Evolutionary conservation across 2,797 vertebrate species (phyloP).

Genomic region (Gallinago nigripennis): DNA sequence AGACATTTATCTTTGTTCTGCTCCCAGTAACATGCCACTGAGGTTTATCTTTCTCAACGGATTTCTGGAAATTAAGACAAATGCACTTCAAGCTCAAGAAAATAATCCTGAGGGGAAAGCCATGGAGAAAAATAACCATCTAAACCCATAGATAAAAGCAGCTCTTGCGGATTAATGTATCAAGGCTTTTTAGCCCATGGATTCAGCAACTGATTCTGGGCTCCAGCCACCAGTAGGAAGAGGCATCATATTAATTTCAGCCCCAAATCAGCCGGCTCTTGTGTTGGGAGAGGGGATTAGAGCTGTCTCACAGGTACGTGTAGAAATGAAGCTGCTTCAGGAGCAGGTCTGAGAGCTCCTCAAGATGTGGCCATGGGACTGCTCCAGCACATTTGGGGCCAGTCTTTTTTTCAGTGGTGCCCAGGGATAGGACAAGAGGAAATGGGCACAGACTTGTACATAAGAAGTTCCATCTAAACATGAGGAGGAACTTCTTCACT

Average conservation of each 20-base stretch:
- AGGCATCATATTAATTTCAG: neutral
- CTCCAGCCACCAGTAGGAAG: neutral
- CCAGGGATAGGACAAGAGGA: no score
- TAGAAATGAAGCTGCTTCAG: neutral
- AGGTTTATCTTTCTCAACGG: constrained; percentile 34
- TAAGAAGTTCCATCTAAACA: no score
- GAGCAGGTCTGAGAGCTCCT: neutral
- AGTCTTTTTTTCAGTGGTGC: no score
- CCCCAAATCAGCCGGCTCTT: neutral
- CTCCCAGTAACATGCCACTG: neutral
- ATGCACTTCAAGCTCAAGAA: constrained; percentile 55
- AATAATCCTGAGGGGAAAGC: constrained; percentile 63
- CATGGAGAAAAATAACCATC: constrained; percentile 38
- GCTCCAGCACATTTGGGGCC: neutral
- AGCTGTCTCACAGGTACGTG: rapidly evolving
- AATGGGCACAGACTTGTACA: no score
- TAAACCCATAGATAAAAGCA: constrained; percentile 52
- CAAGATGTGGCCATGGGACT: neutral
- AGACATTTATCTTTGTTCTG: neutral
- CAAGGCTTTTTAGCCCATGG: constrained; percentile 37
- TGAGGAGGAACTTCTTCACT: no score
- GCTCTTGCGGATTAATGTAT: constrained; percentile 35
- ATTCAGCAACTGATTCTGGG: constrained; percentile 34
- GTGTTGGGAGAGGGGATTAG: neutral
- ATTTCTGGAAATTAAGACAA: constrained; percentile 68